Conservation (phyloP, 2,113 vertebrate species). For the Lepidothrix coronata region DNA sequence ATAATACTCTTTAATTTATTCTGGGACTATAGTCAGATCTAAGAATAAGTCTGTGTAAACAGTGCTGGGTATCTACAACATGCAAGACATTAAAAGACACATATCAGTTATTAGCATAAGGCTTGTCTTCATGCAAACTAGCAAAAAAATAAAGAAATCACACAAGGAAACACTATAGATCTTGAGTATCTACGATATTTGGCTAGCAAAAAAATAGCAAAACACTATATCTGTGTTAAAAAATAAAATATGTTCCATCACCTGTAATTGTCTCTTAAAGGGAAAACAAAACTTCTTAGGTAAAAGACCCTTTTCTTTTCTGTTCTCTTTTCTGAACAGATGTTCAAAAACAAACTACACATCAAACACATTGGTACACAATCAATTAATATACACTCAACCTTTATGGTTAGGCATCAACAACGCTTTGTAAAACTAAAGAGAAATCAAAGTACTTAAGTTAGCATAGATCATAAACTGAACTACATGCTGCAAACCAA, state of each 20-base stretch:
- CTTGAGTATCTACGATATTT: background rate
- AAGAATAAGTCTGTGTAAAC: background rate
- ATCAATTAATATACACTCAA: background rate
- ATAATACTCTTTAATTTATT: background rate
- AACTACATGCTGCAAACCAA: background rate
- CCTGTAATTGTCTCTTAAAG: background rate
- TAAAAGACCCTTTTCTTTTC: background rate
- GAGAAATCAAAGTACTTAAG: background rate
- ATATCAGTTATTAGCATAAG: background rate
- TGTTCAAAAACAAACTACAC: background rate
- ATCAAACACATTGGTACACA: background rate
- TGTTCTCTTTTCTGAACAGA: background rate
- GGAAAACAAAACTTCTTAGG: background rate
- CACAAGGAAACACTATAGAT: background rate
- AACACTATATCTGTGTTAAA: background rate
- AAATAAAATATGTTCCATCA: background rate
- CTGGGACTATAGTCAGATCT: background rate
- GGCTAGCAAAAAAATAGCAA: background rate
- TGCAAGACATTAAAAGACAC: background rate
- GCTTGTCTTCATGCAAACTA: background rate
- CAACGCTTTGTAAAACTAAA: background rate
- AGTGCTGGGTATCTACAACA: background rate
- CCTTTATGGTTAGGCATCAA: background rate
- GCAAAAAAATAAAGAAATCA: background rate
- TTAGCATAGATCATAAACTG: background rate